A percentile compares a stretch with the other conserved stretches of the same genome.
Conservation (phyloP, 2,888 invertebrate species). For the Chloroclysta siterata region DNA sequence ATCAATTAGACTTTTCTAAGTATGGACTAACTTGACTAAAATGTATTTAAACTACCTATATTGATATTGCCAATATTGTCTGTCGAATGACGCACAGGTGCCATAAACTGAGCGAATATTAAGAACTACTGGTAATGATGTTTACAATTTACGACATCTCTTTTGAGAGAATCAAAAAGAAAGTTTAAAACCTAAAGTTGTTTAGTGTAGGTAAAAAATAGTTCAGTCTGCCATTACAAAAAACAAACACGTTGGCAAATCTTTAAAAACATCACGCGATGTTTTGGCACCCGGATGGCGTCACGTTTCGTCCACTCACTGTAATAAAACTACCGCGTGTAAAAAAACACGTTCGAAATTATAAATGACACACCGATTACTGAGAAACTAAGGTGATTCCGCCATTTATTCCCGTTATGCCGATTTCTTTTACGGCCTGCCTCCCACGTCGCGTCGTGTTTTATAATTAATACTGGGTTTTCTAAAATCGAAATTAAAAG, state of each 20-base stretch:
- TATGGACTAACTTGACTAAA: too few relatives aligned
- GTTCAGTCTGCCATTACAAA: not conserved
- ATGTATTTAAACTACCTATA: too few relatives aligned
- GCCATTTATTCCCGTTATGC: constrained; percentile 6
- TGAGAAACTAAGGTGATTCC: constrained; percentile 4
- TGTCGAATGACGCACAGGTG: too few relatives aligned
- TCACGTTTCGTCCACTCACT: constrained; percentile 12
- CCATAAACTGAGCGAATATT: too few relatives aligned
- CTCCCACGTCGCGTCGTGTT: constrained; percentile 4
- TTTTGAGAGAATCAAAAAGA: too few relatives aligned
- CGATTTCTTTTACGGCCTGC: not conserved
- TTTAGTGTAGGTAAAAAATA: not conserved
- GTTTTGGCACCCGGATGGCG: constrained; percentile 18
- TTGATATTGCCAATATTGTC: too few relatives aligned
- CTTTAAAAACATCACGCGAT: constrained; percentile 47
- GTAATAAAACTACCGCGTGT: not conserved
- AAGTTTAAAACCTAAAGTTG: not conserved
- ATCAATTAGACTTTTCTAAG: too few relatives aligned
- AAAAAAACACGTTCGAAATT: constrained; percentile 12
- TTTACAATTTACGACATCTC: too few relatives aligned
- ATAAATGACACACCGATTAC: constrained; percentile 13
- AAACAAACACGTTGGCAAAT: not conserved
- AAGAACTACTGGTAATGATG: too few relatives aligned
- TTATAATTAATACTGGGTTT: not conserved
- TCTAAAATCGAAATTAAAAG: not conserved